These are phyloP conservation scores for Drosophila emarginata DNA, from an alignment of 2,888 invertebrate species.

Conservation along the genomic window DNA sequence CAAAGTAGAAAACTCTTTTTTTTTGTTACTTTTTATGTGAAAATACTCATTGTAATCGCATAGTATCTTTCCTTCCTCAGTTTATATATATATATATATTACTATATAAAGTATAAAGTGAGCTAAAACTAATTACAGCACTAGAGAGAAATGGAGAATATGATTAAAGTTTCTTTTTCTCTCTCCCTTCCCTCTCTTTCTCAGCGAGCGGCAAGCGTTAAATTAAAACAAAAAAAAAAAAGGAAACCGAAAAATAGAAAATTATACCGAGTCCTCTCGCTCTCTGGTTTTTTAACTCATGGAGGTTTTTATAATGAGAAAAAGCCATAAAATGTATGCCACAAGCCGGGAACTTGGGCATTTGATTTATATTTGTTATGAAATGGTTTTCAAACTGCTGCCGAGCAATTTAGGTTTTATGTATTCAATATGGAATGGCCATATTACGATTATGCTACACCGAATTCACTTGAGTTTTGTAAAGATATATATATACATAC, in stretches of 20 bases:
- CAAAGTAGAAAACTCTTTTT: constrained; percentile 62
- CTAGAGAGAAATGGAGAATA: constrained; percentile 49
- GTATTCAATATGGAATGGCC: background rate
- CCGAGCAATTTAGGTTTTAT: constrained; percentile 10
- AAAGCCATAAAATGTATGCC: constrained; percentile 64
- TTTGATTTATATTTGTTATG: constrained; percentile 72
- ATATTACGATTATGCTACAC: background rate
- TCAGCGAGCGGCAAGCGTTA: constrained; percentile 54
- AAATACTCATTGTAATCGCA: constrained; percentile 61
- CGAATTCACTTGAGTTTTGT: background rate
- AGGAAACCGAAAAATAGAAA: too few relatives aligned
- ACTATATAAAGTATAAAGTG: constrained; percentile 19
- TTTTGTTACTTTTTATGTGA: constrained; percentile 9
- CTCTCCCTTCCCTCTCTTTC: background rate
- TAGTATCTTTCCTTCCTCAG: constrained; percentile 32
- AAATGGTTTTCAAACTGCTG: constrained; percentile 57
- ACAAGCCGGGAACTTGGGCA: constrained; percentile 38
- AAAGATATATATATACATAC: too few relatives aligned
- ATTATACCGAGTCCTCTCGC: constrained; percentile 58
- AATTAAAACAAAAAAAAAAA: constrained; percentile 72
- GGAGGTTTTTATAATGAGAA: constrained; percentile 65
- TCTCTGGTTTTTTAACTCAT: constrained; percentile 1
- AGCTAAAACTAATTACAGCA: constrained; percentile 73
- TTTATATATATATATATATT: constrained; percentile 21
- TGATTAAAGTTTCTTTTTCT: constrained; percentile 64